phyloP scores from a whole-genome alignment of 2,113 vertebrate genomes.

The Hydrolagus affinis region DNA sequence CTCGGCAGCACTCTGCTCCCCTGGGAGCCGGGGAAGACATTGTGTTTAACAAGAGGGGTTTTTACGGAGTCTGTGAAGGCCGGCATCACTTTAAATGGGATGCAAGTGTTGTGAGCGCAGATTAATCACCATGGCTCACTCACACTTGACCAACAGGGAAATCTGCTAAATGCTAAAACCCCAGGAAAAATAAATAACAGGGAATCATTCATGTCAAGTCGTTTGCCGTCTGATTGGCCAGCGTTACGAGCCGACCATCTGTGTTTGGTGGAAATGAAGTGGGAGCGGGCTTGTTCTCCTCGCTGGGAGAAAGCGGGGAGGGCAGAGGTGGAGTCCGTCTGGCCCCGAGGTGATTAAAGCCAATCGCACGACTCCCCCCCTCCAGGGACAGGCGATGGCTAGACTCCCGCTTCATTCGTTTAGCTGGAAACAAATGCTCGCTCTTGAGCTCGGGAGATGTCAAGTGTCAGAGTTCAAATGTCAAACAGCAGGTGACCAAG shows the following conservation, averaged over 20 bases:
- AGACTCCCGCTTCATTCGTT: constrained; percentile 1
- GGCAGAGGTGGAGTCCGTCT: background rate
- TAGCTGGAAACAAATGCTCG: constrained; percentile 10
- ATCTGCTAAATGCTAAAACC: background rate
- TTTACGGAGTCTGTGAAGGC: no score
- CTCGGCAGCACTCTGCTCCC: background rate
- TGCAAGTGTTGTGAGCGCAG: no score
- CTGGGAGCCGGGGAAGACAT: no score
- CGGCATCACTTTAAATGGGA: no score
- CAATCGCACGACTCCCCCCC: no score
- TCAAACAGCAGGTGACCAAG: constrained; percentile 34
- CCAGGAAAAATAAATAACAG: background rate
- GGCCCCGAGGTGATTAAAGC: constrained; percentile 13
- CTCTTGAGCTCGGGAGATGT: background rate
- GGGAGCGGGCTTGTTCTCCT: background rate
- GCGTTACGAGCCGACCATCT: background rate
- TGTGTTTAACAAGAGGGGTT: no score
- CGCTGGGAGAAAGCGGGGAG: background rate
- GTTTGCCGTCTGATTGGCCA: background rate
- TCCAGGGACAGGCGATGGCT: background rate
- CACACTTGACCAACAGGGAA: background rate
- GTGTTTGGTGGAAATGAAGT: background rate
- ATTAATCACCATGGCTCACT: background rate
- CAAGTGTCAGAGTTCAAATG: constrained; percentile 37
- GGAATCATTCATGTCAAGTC: background rate